Evolutionary conservation across 2,113 vertebrate genomes (phyloP), one percentile per base, ranked within the genome.

Genomic region (Proterorhinus semilunaris): DNA sequence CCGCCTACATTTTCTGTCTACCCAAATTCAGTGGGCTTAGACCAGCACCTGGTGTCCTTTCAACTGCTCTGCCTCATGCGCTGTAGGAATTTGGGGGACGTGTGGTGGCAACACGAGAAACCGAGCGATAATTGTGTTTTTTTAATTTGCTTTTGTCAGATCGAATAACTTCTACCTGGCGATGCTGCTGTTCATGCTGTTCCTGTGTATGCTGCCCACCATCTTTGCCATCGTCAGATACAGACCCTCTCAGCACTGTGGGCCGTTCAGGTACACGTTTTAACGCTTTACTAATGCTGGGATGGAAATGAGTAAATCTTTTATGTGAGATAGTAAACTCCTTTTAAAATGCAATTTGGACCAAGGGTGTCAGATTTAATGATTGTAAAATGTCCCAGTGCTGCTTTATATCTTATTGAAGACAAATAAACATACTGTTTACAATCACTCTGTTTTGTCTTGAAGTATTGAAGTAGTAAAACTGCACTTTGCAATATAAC

Each of bases 111-210:
- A 36, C 10, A 36, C 10, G 6, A 9, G 10, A 36, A 12, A 57
- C 10, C 17, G 5, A 27, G 5, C 10, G 21, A 1, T 36, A 36
- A 55, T n/a, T 74, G 44, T 78, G 7, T 3, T 55, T 69, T 71
- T 43, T 55, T 42, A 36, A 36, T 36, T 74, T 83, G 58, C 9
- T 58, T 21, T 42, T 21, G 3, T 13, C 84, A 99, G 98, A 81
- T 99, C 98, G 46, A 99, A 99, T 83, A 99, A 99, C 81, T 99
- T 99, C 93, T 99, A 99, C 86, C 75, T 99, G 88, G 94, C 96
- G 0, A 99, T 96, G 96, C 84, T 99, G 17, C 91, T 99, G 1
- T 99, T 99, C 70, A 99, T 99, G 98, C 86, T 99, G 1, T 99
- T 98, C 69, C 87, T 99, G 17, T 99, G 98, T 82, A 98, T 98